Evolutionary conservation across 2,113 vertebrate genomes (phyloP), one percentile per base, ranked within the genome.

Genomic region (Carassius auratus): DNA sequence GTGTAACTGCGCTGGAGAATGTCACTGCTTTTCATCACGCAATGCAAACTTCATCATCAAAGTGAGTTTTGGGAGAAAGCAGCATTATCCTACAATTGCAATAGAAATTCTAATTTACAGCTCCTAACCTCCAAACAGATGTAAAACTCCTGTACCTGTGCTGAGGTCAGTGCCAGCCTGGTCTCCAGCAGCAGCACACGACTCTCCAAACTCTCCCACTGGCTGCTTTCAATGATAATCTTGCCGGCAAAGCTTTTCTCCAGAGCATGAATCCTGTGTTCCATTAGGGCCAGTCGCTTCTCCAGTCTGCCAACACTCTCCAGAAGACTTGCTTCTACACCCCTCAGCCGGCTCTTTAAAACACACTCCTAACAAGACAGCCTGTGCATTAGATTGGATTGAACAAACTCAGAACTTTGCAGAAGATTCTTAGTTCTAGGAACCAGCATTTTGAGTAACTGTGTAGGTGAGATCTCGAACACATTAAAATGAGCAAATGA

Each of bases 121-220:
- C 36, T 36, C 26, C 12, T 14, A 71, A 71, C 68, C 21, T 38
- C 57, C 55, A 79, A 79, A 62, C 33, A 62, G 19, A 79, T 62
- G 76, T 23, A 62, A 62, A 79, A 62, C 76, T n/a, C 36, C 21
- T 33, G 7, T 33, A 94, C 94, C 92, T 92, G 84, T 30, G 57
- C 10, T 0, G 71, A 84, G n/a, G 90, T 92, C 85, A 98, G 88
- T 42, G 96, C 88, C 19, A 95, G 77, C 76, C 96, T 95, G 59
- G 97, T 97, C 94, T 99, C 97, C 89, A 99, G 93, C 76, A 99
- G 90, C 8, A 97, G 91, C 68, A 99, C 91, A 36, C 98, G 94
- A 92, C 96, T 96, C 74, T 95, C 88, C 81, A 99, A 93, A 89
- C 96, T 95, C 87, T 95, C 95, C 98, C 97, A 99, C 68, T 93